Percentiles rank a stretch among this genome's conserved stretches.
phyloP scores from a whole-genome alignment of 92 coral and sea anemone species.

The Muricea muricata region DNA sequence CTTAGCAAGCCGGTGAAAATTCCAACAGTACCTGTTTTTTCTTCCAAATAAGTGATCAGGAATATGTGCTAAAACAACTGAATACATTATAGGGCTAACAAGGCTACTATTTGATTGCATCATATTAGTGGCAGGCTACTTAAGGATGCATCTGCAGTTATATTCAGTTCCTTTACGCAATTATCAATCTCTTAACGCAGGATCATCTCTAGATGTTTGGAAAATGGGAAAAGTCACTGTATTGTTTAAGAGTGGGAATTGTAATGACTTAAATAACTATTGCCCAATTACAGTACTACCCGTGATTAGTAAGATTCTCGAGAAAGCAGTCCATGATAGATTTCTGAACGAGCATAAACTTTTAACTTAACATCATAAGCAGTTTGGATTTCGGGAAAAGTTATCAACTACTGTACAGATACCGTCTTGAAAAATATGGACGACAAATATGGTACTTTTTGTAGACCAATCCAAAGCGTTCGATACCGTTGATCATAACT shows the following conservation, averaged over 20 bases:
- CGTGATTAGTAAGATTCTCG: conserved; percentile 36
- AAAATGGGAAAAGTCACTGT: conserved; percentile 60
- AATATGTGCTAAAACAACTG: conserved; percentile 43
- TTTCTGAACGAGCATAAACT: not conserved
- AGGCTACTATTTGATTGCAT: conserved; percentile 49
- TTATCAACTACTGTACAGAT: conserved; percentile 18
- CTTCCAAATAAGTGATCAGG: conserved; percentile 31
- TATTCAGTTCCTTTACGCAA: conserved; percentile 4
- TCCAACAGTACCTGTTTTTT: conserved; percentile 12
- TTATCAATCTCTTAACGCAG: conserved; percentile 43
- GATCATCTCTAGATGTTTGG: conserved; percentile 31
- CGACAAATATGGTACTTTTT: conserved; percentile 6
- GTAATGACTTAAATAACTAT: conserved; percentile 39
- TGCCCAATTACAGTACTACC: conserved; percentile 39
- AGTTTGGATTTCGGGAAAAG: conserved; percentile 32
- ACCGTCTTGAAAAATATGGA: conserved; percentile 22
- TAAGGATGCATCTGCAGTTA: conserved; percentile 44
- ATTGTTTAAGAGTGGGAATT: conserved; percentile 41
- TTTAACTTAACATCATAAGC: conserved; percentile 8
- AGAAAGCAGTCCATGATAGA: conserved; percentile 4
- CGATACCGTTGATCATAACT: conserved; percentile 22
- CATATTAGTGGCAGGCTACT: conserved; percentile 49
- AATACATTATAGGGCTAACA: conserved; percentile 31
- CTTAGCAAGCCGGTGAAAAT: conserved; percentile 22
- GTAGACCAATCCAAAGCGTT: conserved; percentile 16